Conservation (phyloP, 2,113 vertebrate genomes). For the Uropsilus gracilis region DNA sequence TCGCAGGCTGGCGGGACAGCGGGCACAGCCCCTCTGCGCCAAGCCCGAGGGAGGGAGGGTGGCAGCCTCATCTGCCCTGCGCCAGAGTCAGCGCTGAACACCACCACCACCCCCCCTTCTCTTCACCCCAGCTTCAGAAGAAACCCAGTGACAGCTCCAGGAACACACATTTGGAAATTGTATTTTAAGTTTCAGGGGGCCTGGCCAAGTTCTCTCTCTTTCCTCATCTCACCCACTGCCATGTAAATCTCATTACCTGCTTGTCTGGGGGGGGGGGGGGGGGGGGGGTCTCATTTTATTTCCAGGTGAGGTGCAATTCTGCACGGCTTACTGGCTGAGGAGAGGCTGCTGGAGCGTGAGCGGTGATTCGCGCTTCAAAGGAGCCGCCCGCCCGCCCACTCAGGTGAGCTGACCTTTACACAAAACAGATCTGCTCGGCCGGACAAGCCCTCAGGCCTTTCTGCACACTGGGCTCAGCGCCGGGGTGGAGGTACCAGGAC, state of each 20-base stretch:
- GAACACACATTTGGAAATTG: no score
- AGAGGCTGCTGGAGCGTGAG: not conserved
- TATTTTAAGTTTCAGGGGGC: no score
- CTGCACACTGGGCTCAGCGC: rapidly evolving
- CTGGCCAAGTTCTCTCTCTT: not conserved
- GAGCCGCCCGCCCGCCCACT: not conserved
- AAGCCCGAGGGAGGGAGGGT: rapidly evolving
- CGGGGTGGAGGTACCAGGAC: not conserved
- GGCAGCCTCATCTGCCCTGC: not conserved
- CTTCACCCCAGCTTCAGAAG: not conserved
- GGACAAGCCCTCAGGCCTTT: not conserved
- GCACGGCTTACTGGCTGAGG: not conserved
- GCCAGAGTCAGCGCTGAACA: not conserved
- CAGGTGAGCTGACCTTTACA: not conserved
- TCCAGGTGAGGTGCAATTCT: not conserved
- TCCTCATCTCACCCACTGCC: not conserved
- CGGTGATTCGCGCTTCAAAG: not conserved
- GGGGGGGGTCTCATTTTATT: not conserved
- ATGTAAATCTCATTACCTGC: not conserved
- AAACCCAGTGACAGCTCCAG: not conserved
- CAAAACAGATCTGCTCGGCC: not conserved
- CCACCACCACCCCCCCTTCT: not conserved
- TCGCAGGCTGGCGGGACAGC: not conserved
- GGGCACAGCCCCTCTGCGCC: rapidly evolving
- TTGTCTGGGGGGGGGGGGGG: not conserved